Evolutionary conservation across 1,140 invertebrate genomes (phyloP).

Genomic region (Drosophila miranda): DNA sequence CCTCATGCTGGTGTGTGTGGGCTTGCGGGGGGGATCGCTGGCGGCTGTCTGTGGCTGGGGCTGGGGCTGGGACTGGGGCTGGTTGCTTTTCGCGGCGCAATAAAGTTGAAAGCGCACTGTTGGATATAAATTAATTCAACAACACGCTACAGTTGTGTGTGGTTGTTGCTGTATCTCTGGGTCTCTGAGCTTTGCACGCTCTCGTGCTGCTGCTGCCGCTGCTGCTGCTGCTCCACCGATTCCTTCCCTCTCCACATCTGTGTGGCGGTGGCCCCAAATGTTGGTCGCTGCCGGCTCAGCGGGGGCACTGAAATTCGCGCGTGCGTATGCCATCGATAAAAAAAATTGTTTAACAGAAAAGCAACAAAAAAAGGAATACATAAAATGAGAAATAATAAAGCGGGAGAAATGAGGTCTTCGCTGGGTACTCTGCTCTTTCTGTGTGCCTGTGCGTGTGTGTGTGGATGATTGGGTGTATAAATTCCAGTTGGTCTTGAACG

Average conservation of each 20-base stretch:
- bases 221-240: conserved; percentile 1
- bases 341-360: conserved; percentile 77
- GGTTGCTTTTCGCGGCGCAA: conserved; percentile 76
- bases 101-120: conserved; percentile 80
- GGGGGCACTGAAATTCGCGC: conserved; percentile 77
- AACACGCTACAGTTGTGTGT: conserved; percentile 69
- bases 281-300: conserved; percentile 59
- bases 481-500: conserved; percentile 47
- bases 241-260: not conserved
- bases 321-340: conserved; percentile 80
- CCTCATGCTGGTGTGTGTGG: conserved; percentile 57
- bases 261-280: conserved; percentile 44
- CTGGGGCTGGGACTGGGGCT: conserved; percentile 35
- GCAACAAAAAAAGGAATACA: conserved; percentile 32
- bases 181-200: conserved; percentile 72
- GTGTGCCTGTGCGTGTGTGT: conserved; percentile 18
- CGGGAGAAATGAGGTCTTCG: conserved; percentile 73
- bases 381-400: conserved; percentile 57
- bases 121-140: conserved; percentile 81
- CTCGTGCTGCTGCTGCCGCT: conserved; percentile 62
- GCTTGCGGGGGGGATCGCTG: conserved; percentile 43
- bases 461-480: conserved; percentile 29
- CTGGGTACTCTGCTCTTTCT: conserved; percentile 23
- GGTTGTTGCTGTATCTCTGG: conserved; percentile 33
- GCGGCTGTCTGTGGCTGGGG: conserved; percentile 13